Percentiles rank a stretch among this genome's conserved stretches.
phyloP scores from a whole-genome alignment of 2,113 vertebrate genomes.

The Odontophorus gujanensis region DNA sequence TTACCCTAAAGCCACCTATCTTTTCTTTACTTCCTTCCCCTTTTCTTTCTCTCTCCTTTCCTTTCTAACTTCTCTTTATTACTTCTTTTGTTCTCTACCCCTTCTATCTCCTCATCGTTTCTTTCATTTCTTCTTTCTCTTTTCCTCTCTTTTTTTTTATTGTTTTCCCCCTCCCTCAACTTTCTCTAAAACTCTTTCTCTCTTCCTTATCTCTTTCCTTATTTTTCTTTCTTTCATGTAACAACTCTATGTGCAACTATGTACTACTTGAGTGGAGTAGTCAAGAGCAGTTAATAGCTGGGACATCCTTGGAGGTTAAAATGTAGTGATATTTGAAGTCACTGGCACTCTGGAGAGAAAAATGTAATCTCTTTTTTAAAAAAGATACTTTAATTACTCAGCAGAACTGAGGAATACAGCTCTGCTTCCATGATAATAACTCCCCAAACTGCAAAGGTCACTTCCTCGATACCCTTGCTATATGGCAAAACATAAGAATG shows the following conservation, averaged over 20 bases:
- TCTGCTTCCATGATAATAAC: slow-evolving; percentile 26
- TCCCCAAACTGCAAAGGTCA: slow-evolving; percentile 26
- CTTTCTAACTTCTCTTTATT: background rate
- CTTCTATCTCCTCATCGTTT: background rate
- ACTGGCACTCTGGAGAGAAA: slow-evolving; percentile 11
- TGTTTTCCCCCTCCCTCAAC: no score
- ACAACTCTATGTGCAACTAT: background rate
- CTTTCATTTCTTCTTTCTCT: background rate
- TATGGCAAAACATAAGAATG: background rate
- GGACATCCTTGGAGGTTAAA: slow-evolving; percentile 38
- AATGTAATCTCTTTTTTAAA: slow-evolving; percentile 42
- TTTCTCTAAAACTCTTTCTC: background rate
- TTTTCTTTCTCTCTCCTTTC: background rate
- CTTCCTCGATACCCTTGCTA: background rate
- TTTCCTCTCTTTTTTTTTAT: no score
- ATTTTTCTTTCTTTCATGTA: background rate
- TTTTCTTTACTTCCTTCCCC: background rate
- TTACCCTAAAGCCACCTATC: background rate
- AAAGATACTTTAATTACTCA: slow-evolving; percentile 49
- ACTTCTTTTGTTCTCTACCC: background rate
- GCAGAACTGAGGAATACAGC: slow-evolving; percentile 53
- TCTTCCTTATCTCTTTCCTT: no score
- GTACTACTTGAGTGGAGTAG: background rate
- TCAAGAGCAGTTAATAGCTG: slow-evolving; percentile 23
- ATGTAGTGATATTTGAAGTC: slow-evolving; percentile 14